A percentile compares a stretch with the other conserved stretches of the same genome.
These are phyloP conservation scores for Oophaga sylvatica DNA, from an alignment of 2,797 vertebrate species.

Conservation along the genomic window DNA sequence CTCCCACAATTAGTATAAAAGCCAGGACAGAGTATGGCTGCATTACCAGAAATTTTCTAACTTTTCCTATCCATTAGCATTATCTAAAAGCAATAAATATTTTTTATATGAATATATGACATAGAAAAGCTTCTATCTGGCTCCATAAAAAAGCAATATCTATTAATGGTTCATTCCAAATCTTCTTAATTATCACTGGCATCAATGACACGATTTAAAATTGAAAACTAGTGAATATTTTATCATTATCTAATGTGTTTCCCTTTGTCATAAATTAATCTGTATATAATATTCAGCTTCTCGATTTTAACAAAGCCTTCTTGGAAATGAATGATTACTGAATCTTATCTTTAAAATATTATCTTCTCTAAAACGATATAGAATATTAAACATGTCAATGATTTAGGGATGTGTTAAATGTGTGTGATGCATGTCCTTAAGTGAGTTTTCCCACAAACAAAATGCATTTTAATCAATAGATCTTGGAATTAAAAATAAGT, in stretches of 20 bases:
- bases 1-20: constrained; percentile 54
- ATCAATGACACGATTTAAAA: constrained; percentile 55
- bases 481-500: no score
- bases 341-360: background rate
- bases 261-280: constrained; percentile 52
- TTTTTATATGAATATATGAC: constrained; percentile 52
- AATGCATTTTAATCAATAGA: no score
- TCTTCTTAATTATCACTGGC: constrained; percentile 56
- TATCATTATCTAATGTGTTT: constrained; percentile 59
- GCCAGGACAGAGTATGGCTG: constrained; percentile 22
- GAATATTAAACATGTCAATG: background rate
- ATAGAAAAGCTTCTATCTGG: constrained; percentile 59
- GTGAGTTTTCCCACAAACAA: no score
- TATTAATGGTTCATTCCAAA: constrained; percentile 60
- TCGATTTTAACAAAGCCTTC: constrained; percentile 37
- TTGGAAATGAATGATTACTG: constrained; percentile 22
- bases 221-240: constrained; percentile 61
- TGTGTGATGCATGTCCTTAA: background rate
- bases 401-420: background rate
- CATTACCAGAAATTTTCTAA: constrained; percentile 54
- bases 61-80: constrained; percentile 55
- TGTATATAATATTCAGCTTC: constrained; percentile 39
- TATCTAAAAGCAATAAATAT: constrained; percentile 60
- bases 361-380: background rate
- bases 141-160: constrained; percentile 63